Evolutionary conservation across 2,113 vertebrate genomes (phyloP), one percentile per base, ranked within the genome.

Genomic region (Rattus rattus): DNA sequence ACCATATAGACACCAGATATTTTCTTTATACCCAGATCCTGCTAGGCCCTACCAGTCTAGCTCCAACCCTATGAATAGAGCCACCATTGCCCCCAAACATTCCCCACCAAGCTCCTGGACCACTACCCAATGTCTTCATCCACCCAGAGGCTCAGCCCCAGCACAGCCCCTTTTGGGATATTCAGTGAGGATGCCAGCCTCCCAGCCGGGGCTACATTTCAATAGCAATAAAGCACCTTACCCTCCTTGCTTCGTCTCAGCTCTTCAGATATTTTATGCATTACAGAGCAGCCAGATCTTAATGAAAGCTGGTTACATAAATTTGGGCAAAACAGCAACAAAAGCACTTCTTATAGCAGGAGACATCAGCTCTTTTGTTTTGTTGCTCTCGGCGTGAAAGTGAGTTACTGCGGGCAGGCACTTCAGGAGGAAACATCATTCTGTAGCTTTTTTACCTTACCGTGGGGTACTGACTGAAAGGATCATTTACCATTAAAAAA

Each of bases 231-330:
- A 83, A 70, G 59, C 77, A 75, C 91, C 96, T 89, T 43, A 54
- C 43, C 69, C 89, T 84, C 81, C 86, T 96, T 77, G 77, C 69
- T 95, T 92, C 83, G 30, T 65, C 83, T 49, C 36, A 36, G 89
- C 91, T 90, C 95, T 96, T 95, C 81, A 95, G 88, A 94, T 94
- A 92, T 5, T 91, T 94, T 94, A 95, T 92, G 91, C 63, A 61
- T 85, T 63, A 87, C 75, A 69, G 69, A 93, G 93, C 91, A 77
- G 91, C 91, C 84, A 61, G 81, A 87, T 70, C 93, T 90, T 94
- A 96, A 97, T 61, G 93, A 93, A 94, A 96, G 89, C 92, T 80
- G 43, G 91, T 97, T 97, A 95, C 93, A 97, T 97, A 96, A 97
- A 97, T 97, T 96, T 87, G 56, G 69, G 28, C 33, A 59, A 97